A percentile compares a stretch with the other conserved stretches of the same genome.
These are phyloP conservation scores for Protaetia brevitarsis DNA, from an alignment of 1,140 invertebrate genomes.

Conservation along the genomic window DNA sequence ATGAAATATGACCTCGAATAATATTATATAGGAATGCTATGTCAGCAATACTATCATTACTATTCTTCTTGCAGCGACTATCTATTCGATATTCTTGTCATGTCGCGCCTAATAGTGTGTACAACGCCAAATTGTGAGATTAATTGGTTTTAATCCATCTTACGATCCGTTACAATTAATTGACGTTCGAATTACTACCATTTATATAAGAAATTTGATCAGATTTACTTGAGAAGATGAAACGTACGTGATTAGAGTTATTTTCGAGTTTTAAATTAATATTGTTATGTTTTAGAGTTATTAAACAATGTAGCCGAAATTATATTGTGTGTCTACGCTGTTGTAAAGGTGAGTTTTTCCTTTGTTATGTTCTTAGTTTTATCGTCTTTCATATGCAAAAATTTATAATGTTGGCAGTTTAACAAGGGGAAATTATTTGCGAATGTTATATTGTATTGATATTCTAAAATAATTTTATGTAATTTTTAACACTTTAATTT, in stretches of 20 bases:
- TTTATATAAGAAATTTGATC: no score
- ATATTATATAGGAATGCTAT: neutral
- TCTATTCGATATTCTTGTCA: neutral
- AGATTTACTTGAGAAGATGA: no score
- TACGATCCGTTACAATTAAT: neutral
- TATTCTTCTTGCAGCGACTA: neutral
- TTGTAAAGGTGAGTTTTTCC: neutral
- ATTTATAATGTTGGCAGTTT: no score
- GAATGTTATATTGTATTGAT: no score
- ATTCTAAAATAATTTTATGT: no score
- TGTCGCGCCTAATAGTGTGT: neutral
- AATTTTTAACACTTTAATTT: no score
- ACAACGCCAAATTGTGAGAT: conserved; percentile 4
- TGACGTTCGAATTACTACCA: neutral
- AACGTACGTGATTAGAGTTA: neutral
- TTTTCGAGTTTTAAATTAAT: neutral
- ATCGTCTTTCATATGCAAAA: neutral
- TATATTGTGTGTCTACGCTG: neutral
- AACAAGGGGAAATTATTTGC: no score
- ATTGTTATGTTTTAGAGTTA: neutral
- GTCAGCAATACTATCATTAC: neutral
- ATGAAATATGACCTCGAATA: neutral
- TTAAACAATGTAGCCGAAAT: neutral
- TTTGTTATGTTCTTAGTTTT: neutral
- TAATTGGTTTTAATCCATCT: conserved; percentile 10